Conservation (phyloP, 1,140 invertebrate genomes). For the Ylistrum balloti region DNA sequence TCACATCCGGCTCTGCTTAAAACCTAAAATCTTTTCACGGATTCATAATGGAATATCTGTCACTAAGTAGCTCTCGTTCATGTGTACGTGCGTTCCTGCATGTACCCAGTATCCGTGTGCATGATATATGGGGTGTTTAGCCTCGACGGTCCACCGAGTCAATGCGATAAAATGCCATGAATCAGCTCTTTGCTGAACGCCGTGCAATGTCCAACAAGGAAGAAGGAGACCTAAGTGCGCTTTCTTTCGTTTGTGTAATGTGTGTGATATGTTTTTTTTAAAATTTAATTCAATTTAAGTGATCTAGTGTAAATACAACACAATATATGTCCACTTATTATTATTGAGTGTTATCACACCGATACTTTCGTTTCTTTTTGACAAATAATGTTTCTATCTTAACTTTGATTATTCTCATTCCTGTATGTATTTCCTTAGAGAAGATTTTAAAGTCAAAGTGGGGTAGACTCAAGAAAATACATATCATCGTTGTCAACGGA, state of each 20-base stretch:
- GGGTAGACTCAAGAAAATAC: too few relatives aligned
- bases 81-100: neutral
- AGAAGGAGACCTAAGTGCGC: neutral
- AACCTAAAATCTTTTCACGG: neutral
- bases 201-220: neutral
- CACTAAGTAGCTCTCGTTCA: neutral
- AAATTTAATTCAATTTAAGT: neutral
- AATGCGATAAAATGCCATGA: neutral
- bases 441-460: too few relatives aligned
- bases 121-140: neutral
- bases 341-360: too few relatives aligned
- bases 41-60: neutral
- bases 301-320: too few relatives aligned
- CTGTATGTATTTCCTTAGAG: too few relatives aligned
- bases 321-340: too few relatives aligned
- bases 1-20: neutral
- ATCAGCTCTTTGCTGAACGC: neutral
- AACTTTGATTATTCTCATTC: too few relatives aligned
- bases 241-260: neutral
- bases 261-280: neutral
- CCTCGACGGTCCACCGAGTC: neutral
- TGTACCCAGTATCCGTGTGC: neutral
- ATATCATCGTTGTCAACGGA: too few relatives aligned
- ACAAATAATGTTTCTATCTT: too few relatives aligned
- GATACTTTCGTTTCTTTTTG: too few relatives aligned